These are phyloP conservation scores for Copidosoma aretas DNA, from an alignment of 2,888 invertebrate genomes.

Conservation along the genomic window DNA sequence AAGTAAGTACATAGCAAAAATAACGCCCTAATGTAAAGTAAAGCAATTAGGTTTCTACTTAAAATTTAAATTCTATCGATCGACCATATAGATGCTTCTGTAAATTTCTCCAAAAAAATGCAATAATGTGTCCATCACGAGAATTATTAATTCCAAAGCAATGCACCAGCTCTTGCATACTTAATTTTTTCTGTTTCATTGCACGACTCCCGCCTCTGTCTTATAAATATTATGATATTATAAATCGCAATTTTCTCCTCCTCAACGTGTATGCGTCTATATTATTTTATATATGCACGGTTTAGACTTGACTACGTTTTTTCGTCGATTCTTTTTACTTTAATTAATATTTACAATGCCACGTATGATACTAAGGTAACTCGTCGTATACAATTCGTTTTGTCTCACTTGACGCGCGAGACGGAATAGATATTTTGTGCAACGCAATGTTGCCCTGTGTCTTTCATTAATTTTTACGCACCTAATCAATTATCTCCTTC, in stretches of 20 bases:
- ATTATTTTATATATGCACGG: constrained; percentile 21
- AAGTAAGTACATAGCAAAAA: too few relatives aligned
- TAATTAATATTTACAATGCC: constrained; percentile 53
- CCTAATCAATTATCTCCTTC: neutral
- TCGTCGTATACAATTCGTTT: constrained; percentile 57
- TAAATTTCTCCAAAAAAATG: too few relatives aligned
- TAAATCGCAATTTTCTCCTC: constrained; percentile 16
- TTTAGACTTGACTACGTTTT: constrained; percentile 15
- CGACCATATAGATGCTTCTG: too few relatives aligned
- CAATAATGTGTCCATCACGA: too few relatives aligned
- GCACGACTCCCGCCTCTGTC: constrained; percentile 34
- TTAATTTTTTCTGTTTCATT: constrained; percentile 14
- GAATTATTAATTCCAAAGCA: too few relatives aligned
- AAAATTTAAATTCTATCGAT: too few relatives aligned
- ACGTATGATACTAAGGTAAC: constrained; percentile 55
- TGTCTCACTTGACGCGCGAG: constrained; percentile 31
- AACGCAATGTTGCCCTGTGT: neutral
- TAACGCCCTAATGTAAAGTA: too few relatives aligned
- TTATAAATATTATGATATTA: constrained; percentile 26
- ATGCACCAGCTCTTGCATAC: too few relatives aligned
- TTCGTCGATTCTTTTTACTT: constrained; percentile 37
- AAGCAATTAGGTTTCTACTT: too few relatives aligned
- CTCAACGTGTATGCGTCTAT: neutral
- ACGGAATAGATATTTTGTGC: neutral
- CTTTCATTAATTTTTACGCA: neutral